Conservation (phyloP, 2,888 invertebrate species). For the Morpho achilles region DNA sequence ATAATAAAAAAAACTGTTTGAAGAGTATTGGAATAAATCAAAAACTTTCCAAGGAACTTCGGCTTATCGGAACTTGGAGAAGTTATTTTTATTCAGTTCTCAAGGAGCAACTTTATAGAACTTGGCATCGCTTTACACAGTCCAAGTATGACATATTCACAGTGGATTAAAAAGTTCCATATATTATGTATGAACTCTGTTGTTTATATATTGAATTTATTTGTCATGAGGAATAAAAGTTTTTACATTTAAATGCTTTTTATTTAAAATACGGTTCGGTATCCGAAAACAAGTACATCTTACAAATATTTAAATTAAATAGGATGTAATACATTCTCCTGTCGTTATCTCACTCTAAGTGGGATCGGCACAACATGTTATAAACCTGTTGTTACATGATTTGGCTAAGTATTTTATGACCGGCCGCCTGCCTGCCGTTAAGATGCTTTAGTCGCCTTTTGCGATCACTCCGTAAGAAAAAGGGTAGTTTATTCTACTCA, state of each 20-base stretch:
- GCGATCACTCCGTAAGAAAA: too few relatives aligned
- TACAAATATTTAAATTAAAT: too few relatives aligned
- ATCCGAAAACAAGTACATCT: too few relatives aligned
- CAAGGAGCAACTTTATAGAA: conserved; percentile 12
- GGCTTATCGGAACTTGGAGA: conserved; percentile 15
- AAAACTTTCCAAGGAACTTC: conserved; percentile 11
- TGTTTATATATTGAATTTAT: background rate
- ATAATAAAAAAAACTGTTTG: background rate
- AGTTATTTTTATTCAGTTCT: conserved; percentile 19
- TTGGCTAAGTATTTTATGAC: too few relatives aligned
- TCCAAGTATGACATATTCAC: conserved; percentile 20
- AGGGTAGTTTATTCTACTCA: too few relatives aligned
- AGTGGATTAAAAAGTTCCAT: conserved; percentile 18
- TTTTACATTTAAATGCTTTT: background rate
- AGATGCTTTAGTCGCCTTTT: too few relatives aligned
- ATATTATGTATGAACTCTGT: conserved; percentile 6
- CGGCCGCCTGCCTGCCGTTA: too few relatives aligned
- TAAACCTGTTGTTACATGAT: too few relatives aligned
- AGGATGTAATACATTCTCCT: too few relatives aligned
- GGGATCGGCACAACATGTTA: too few relatives aligned
- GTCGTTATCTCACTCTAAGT: too few relatives aligned
- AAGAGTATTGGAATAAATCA: conserved; percentile 10
- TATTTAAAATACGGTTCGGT: too few relatives aligned
- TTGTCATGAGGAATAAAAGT: background rate
- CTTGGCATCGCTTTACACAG: conserved; percentile 9